Evolutionary conservation across 2,888 invertebrate species (phyloP), one percentile per base, ranked within the genome.

Genomic region (Boloria selene): DNA sequence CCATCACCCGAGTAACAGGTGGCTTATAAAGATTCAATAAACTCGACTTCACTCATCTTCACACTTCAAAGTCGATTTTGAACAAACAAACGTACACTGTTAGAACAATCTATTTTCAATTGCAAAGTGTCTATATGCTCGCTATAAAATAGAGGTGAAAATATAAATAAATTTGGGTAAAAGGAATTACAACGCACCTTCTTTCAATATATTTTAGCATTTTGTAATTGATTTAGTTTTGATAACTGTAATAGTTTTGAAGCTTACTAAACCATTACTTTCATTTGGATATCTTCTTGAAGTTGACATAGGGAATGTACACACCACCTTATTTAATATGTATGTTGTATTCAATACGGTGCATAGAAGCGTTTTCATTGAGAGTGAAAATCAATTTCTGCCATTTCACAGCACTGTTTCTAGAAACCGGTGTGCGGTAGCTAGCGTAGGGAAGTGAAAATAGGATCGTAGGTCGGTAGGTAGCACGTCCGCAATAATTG

Each of bases 21-120:
- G 92, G 92, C 86, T 91, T 88, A 90, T 93, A 92, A 92, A 92
- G 90, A 90, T 91, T 90, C 90, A 88, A 90, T 92, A 90, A 92
- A 92, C 84, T 90, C 86, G 86, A 87, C 45, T 64, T 53, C 86
- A 68, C 72, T 90, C 89, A 88, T 88, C 86, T 89, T 87, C 84
- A 42, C 86, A 84, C 84, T 86, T 83, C 85, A 86, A 87, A 82
- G 78, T 88, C 83, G 84, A 85, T 85, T 88, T 88, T 85, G 82
- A 83, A 86, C 84, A 84, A 80, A 84, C 77, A 77, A 76, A 75
- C 78, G 76, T 80, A 82, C 82, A 79, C 81, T 80, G 38, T 44
- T 31, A 17, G 50, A 13, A 31, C 22, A 42, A 56, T 50, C 44
- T 58, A 60, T 60, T 50, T 50, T 60, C 16, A 60, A 47, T 50